Base-by-base conservation (phyloP, 2,888 invertebrate genomes). In the Cryptops parisi region DNA sequence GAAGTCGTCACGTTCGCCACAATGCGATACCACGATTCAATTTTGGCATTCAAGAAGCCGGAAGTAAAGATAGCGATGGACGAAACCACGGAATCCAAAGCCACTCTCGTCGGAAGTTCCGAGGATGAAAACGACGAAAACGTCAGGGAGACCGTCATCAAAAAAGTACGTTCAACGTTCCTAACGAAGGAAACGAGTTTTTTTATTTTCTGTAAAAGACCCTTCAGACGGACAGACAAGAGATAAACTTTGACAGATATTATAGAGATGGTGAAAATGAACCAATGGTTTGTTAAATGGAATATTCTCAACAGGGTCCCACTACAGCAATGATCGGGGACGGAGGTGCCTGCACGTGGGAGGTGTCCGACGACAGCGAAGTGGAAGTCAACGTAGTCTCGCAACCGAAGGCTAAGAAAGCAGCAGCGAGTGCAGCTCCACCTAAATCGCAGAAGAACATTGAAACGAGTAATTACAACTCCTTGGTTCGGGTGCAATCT, bases 311-410 rank as follows among this genome's bases (percentile, higher is more conserved):
- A n/a, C n/a, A 33, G 33, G 33, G 33, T 33, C 33, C 33, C 6
- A 6, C 33, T 33, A 15, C 15, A 33, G 15, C 15, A 33, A 33
- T 9, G 6, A 9, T 33, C 15, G 33, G 15, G 15, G 15, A 33
- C 15, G 33, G 33, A 33, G 58, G 58, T 44, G 15, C 46, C 1
- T 44, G 51, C 15, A 52, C 53, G 24, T 58, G 56, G 58, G 23
- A 25, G 3, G 23, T 52, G n/a, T 43, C 47, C 3, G 41, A 52
- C 33, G 43, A 41, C 17, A 41, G 43, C 17, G 43, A 41, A 12
- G 17, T 41, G 43, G 43, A 41, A 41, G 17, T 41, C 15, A 41
- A 12, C 6, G 19, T 41, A 6, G 17, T n/a, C n/a, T n/a, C n/a
- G n/a, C n/a, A n/a, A n/a, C n/a, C n/a, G 43, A n/a, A 41, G 17